These are phyloP conservation scores for Natator depressus DNA, from an alignment of 2,113 vertebrate genomes.

Conservation along the genomic window DNA sequence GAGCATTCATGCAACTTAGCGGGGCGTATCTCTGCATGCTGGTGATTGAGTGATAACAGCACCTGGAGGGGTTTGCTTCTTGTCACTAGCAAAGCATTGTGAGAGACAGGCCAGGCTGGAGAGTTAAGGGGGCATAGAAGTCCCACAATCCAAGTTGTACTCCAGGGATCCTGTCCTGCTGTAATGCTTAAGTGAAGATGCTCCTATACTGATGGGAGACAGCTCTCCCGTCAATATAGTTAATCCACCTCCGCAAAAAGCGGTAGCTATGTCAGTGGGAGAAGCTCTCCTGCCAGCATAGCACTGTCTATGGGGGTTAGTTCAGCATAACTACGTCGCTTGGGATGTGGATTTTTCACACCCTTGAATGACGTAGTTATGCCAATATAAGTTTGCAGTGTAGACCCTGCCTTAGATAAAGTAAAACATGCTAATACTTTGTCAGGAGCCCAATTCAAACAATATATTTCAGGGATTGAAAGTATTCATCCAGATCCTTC, in stretches of 20 bases:
- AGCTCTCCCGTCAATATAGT: neutral
- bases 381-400: neutral
- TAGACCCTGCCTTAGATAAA: neutral
- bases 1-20: too few species aligned
- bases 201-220: neutral
- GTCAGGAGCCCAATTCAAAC: slow-evolving; percentile 4
- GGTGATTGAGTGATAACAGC: too few species aligned
- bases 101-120: too few species aligned
- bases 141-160: too few species aligned
- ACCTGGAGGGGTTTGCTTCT: too few species aligned
- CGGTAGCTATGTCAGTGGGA: neutral
- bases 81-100: too few species aligned
- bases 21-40: too few species aligned
- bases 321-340: neutral
- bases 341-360: neutral
- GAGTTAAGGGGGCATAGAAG: too few species aligned
- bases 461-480: neutral
- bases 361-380: neutral
- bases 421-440: neutral
- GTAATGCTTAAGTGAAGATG: neutral
- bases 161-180: too few species aligned
- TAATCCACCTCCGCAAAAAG: neutral
- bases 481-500: slow-evolving; percentile 2
- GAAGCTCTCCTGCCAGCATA: neutral
- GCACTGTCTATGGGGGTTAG: neutral